These are phyloP conservation scores for Tragopan temminckii DNA, from an alignment of 2,797 vertebrate genomes.

Conservation along the genomic window DNA sequence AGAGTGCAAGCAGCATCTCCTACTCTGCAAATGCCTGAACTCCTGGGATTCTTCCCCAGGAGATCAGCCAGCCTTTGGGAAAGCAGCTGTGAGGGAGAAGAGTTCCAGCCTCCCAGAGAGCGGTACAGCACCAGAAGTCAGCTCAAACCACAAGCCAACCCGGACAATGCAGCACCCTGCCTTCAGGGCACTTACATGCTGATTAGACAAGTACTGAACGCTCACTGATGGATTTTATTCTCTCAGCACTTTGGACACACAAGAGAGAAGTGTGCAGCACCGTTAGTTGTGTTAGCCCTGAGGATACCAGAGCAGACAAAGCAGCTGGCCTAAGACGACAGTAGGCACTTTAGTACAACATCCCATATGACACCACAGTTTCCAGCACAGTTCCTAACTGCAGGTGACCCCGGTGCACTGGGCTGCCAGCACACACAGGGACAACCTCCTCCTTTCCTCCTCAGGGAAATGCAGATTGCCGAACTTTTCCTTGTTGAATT, in stretches of 20 bases:
- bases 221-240: neutral
- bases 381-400: neutral
- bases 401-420: neutral
- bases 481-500: neutral
- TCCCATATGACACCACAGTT: neutral
- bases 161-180: neutral
- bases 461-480: neutral
- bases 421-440: accelerated
- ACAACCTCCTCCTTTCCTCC: neutral
- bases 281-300: neutral
- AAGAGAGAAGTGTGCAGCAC: neutral
- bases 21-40: neutral
- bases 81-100: neutral
- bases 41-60: neutral
- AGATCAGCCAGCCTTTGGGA: neutral
- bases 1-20: neutral
- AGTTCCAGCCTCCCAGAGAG: neutral
- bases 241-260: neutral
- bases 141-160: accelerated
- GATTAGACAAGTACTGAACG: neutral
- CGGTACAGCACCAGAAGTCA: neutral
- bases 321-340: neutral
- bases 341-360: accelerated
- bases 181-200: accelerated
- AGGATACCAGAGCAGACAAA: neutral